Evolutionary conservation across 64 coral and sea anemone genomes (phyloP), one percentile per base, ranked within the genome.

Genomic region (Stylophora pistillata): DNA sequence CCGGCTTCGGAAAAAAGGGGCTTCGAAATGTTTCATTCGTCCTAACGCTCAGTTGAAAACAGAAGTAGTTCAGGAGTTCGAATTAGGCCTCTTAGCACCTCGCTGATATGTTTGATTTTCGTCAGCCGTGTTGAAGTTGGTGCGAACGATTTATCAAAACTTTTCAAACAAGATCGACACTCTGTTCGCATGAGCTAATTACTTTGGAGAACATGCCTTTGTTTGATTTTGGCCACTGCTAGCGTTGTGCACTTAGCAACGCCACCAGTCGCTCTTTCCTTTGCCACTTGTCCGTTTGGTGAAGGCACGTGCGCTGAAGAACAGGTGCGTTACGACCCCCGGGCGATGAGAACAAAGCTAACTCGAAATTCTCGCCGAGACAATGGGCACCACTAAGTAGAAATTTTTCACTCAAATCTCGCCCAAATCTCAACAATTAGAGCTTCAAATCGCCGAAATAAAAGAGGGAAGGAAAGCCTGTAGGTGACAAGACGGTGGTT

Each of bases 221-320:
- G 80, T 84, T 84, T 84, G 80, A 84, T 68, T 84, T 84, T 84
- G 21, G 60, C 80, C 62, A 84, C 61, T 84, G 62, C 80, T 84
- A 69, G 80, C 58, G 80, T 70, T 69, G 62, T 70, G 62, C 62
- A 25, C 80, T 21, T 84, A 70, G 80, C 80, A 84, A 84, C 80
- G 80, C 80, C 80, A 84, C 80, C 80, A 63, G 80, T 84, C 80
- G 12, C 13, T 69, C 61, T 84, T 34, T 60, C 62, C 80, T 70
- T 65, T 84, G 21, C 31, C 80, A 84, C 80, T 84, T 84, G 80
- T 70, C 69, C 59, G 62, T 84, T 84, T 70, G 62, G 80, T 27
- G 20, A 84, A 65, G 80, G 80, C 80, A 84, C 80, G 80, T 84
- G 80, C 80, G 29, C 33, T 0, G 20, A 9, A 84, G 18, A 84